Evolutionary conservation across 2,888 invertebrate species (phyloP).

Genomic region (Agonopterix subpropinquella): DNA sequence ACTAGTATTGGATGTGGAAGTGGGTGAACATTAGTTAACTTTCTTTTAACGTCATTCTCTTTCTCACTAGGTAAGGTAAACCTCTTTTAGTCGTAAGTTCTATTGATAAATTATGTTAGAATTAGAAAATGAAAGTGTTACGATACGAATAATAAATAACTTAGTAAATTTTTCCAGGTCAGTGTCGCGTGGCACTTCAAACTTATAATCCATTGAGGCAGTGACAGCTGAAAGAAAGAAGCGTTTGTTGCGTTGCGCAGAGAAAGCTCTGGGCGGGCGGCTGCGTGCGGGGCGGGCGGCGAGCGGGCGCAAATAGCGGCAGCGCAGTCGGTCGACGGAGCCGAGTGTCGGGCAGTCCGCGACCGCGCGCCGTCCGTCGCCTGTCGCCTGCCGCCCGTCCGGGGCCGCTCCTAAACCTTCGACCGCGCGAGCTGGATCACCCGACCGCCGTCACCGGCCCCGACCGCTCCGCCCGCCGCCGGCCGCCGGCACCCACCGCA

Average conservation of each 20-base stretch:
- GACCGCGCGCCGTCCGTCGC: constrained; percentile 30
- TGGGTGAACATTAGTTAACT: too few relatives aligned
- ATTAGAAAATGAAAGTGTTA: too few relatives aligned
- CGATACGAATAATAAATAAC: too few relatives aligned
- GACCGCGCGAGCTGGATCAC: background rate
- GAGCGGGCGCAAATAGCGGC: constrained; percentile 65
- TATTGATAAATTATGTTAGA: too few relatives aligned
- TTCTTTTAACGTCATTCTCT: too few relatives aligned
- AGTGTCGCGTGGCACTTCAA: background rate
- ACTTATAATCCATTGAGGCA: background rate
- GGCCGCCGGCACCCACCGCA: constrained; percentile 3
- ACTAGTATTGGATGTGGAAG: too few relatives aligned
- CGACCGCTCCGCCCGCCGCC: constrained; percentile 9
- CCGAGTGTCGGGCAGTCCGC: constrained; percentile 33
- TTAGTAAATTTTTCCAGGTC: background rate
- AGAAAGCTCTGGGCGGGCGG: constrained; percentile 59
- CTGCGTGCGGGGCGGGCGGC: constrained; percentile 49
- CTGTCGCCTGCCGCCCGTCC: constrained; percentile 7
- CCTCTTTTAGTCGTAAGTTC: too few relatives aligned
- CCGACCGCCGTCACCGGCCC: background rate
- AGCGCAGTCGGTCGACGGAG: constrained; percentile 26
- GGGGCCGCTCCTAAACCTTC: constrained; percentile 7
- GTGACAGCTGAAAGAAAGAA: constrained; percentile 32
- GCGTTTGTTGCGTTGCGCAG: constrained; percentile 63
- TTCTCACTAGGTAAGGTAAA: too few relatives aligned